Percentiles rank a stretch among this genome's conserved stretches.
Evolutionary conservation across 2,113 vertebrate genomes (phyloP).

Genomic region (Hucho hucho): DNA sequence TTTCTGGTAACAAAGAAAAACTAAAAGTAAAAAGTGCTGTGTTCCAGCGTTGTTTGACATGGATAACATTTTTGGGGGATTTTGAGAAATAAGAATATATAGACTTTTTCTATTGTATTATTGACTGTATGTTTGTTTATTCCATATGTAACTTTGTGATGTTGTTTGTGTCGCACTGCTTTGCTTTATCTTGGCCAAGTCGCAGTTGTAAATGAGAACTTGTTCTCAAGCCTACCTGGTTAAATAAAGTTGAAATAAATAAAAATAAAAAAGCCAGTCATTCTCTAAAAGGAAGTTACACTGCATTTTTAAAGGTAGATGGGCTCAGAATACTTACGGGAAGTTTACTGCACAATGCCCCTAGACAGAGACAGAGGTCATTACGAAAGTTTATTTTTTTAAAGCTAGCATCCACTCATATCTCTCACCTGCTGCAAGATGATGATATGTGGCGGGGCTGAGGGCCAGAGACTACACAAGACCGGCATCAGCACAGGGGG

Average conservation of each 20-base stretch:
- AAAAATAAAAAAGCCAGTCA: too few relatives aligned
- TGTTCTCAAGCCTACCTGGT: too few relatives aligned
- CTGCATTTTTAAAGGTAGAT: slow-evolving; percentile 10
- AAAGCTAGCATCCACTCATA: slow-evolving; percentile 33
- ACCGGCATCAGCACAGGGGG: slow-evolving; percentile 50
- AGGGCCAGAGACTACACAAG: slow-evolving; percentile 46
- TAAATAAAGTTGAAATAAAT: too few relatives aligned
- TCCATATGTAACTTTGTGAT: too few relatives aligned
- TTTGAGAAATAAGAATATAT: background rate
- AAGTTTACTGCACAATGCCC: slow-evolving; percentile 45
- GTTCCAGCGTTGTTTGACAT: background rate
- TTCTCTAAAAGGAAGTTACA: background rate
- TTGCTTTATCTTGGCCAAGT: too few relatives aligned
- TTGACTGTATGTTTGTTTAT: too few relatives aligned
- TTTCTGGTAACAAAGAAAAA: slow-evolving; percentile 41
- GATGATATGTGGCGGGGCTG: slow-evolving; percentile 45
- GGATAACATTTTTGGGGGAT: slow-evolving; percentile 2
- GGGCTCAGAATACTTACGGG: slow-evolving; percentile 51
- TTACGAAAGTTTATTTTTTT: slow-evolving; percentile 48
- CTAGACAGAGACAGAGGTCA: slow-evolving; percentile 54
- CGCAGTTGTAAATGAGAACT: too few relatives aligned
- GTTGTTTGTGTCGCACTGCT: too few relatives aligned
- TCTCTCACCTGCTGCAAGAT: slow-evolving; percentile 60
- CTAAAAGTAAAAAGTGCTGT: slow-evolving; percentile 12
- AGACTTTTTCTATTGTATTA: too few relatives aligned